Conservation (phyloP, 2,888 invertebrate genomes). For the Craniophora ligustri region DNA sequence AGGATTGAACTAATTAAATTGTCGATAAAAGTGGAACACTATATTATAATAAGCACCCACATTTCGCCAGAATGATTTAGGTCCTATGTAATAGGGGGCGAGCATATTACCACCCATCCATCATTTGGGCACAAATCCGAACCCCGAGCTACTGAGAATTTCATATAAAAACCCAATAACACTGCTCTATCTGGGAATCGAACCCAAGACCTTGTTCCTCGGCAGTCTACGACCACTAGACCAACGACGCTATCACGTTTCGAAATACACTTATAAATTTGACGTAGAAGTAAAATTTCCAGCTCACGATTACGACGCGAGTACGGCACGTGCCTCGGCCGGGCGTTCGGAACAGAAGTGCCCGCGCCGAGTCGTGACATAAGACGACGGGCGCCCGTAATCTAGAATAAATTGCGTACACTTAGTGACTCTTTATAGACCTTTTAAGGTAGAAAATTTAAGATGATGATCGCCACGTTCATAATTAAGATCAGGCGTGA, state of each 20-base stretch:
- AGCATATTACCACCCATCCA: too few species aligned
- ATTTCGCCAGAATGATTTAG: too few species aligned
- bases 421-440: conserved; percentile 87
- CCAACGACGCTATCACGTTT: too few species aligned
- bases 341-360: conserved; percentile 78
- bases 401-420: conserved; percentile 86
- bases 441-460: conserved; percentile 87
- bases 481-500: conserved; percentile 85
- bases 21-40: not conserved
- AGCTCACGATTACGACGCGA: conserved; percentile 61
- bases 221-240: too few species aligned
- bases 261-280: conserved; percentile 21
- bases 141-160: too few species aligned
- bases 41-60: conserved; percentile 16
- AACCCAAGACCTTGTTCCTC: too few species aligned
- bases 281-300: conserved; percentile 26
- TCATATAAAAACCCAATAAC: too few species aligned
- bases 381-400: conserved; percentile 77
- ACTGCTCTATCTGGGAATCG: too few species aligned
- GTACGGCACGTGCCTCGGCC: conserved; percentile 69
- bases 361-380: conserved; percentile 83
- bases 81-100: too few species aligned
- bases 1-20: conserved; percentile 9
- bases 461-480: conserved; percentile 88
- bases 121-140: too few species aligned